These are phyloP conservation scores for Glaucomys volans DNA, from an alignment of 2,113 vertebrate species.

Conservation along the genomic window DNA sequence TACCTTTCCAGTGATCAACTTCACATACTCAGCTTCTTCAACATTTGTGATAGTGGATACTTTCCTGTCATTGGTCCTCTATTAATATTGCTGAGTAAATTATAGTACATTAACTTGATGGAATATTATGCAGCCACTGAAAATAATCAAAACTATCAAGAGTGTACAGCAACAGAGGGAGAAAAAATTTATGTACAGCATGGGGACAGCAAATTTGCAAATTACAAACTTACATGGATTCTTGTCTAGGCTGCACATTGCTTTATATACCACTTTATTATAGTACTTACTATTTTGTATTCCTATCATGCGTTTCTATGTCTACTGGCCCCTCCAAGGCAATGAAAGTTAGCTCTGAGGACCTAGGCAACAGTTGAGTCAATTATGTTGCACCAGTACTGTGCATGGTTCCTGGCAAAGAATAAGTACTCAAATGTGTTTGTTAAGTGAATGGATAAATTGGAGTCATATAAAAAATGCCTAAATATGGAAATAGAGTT, in stretches of 20 bases:
- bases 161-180: background rate
- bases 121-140: background rate
- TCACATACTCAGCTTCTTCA: background rate
- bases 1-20: background rate
- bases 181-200: background rate
- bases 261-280: background rate
- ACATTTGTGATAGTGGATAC: background rate
- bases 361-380: background rate
- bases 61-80: background rate
- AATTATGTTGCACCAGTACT: background rate
- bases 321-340: background rate
- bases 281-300: background rate
- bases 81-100: constrained; percentile 14
- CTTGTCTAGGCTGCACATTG: background rate
- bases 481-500: background rate
- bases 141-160: background rate
- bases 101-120: background rate
- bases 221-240: background rate
- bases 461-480: background rate
- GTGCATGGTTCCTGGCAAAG: background rate
- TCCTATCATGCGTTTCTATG: background rate
- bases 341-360: background rate
- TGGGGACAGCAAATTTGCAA: background rate
- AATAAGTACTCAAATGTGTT: background rate
- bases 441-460: background rate